Evolutionary conservation across 2,888 invertebrate genomes (phyloP).

Genomic region (Coecobrya sp.): DNA sequence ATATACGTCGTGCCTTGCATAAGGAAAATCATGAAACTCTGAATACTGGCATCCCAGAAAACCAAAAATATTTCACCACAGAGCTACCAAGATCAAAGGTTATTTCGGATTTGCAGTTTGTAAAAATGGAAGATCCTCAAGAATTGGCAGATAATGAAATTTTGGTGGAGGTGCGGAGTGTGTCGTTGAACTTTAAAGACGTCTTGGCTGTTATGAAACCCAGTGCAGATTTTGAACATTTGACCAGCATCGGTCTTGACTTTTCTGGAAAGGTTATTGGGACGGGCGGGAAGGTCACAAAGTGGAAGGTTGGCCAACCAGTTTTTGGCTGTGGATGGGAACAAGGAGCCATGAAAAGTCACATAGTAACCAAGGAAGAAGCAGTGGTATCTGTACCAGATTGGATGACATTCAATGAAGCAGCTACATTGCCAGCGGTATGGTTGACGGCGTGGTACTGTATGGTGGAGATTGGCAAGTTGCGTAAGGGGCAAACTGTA

Average conservation of each 20-base stretch:
- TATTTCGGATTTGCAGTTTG: slow-evolving; percentile 23
- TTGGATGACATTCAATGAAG: slow-evolving; percentile 56
- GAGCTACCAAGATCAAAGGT: slow-evolving; percentile 48
- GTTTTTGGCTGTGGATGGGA: slow-evolving; percentile 55
- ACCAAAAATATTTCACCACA: background rate
- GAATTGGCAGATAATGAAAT: slow-evolving; percentile 7
- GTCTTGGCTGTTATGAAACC: slow-evolving; percentile 70
- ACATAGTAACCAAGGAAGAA: slow-evolving; percentile 4
- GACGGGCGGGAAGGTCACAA: background rate
- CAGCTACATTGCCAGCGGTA: slow-evolving; percentile 55
- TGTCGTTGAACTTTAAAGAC: slow-evolving; percentile 70
- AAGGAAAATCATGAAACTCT: background rate
- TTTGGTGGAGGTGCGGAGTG: slow-evolving; percentile 54
- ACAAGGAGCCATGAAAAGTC: slow-evolving; percentile 44
- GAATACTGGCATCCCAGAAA: background rate
- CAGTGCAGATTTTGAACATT: slow-evolving; percentile 26
- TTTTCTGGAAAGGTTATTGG: slow-evolving; percentile 49
- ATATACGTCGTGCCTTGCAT: background rate
- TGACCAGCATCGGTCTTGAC: slow-evolving; percentile 60
- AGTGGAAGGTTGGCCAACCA: slow-evolving; percentile 61
- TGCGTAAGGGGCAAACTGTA: slow-evolving; percentile 58
- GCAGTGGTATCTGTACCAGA: slow-evolving; percentile 7
- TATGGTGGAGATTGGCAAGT: slow-evolving; percentile 47
- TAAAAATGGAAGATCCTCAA: background rate
- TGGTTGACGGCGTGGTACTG: slow-evolving; percentile 62